phyloP scores from a whole-genome alignment of 2,888 invertebrate species.

The Lithosia quadra region DNA sequence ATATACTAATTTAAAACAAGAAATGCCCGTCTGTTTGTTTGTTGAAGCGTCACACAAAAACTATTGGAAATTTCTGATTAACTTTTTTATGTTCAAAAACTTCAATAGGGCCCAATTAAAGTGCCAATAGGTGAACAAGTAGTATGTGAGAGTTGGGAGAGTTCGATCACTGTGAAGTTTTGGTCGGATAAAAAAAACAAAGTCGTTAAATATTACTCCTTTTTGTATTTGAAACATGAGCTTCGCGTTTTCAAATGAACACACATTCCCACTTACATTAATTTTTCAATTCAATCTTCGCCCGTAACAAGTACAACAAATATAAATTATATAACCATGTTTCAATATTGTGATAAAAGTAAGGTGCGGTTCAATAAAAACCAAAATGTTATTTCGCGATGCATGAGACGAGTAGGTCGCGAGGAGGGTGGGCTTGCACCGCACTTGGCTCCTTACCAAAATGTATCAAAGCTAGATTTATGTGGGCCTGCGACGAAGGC shows the following conservation, averaged over 20 bases:
- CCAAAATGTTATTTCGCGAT: constrained; percentile 65
- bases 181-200: not conserved
- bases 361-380: constrained; percentile 58
- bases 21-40: not conserved
- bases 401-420: constrained; percentile 60
- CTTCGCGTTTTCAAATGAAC: constrained; percentile 33
- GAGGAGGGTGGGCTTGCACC: constrained; percentile 54
- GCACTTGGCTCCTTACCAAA: constrained; percentile 84
- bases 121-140: no score
- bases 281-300: constrained; percentile 25
- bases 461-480: constrained; percentile 85
- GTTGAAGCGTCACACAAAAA: not conserved
- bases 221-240: not conserved
- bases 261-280: constrained; percentile 19
- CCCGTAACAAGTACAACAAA: constrained; percentile 25
- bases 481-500: constrained; percentile 80
- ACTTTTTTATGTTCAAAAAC: not conserved
- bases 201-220: not conserved
- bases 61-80: not conserved
- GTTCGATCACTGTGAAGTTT: not conserved
- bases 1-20: not conserved
- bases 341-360: constrained; percentile 44
- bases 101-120: not conserved
- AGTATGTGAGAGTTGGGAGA: not conserved
- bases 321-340: constrained; percentile 28